Base-by-base conservation (phyloP, 1,140 invertebrate species). In the Diachasmimorpha longicaudata region DNA sequence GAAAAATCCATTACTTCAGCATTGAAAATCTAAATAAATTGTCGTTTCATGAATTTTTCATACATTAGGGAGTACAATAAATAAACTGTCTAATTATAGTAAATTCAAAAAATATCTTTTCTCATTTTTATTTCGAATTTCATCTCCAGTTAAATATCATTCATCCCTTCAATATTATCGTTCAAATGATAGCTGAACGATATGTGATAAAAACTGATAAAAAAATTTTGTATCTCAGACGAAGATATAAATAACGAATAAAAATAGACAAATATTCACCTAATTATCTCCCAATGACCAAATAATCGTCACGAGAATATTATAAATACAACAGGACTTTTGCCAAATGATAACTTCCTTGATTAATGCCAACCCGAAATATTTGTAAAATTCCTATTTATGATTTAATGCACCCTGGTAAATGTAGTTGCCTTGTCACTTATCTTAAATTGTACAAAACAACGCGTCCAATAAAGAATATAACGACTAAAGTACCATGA, bases 1-100 rank as follows among this genome's bases (percentile, higher is more conserved):
- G 23, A 63, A 63, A 63, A 63, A 63, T 63, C 58, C 58, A 63
- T 63, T 63, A 63, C 58, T 19, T 63, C 58, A 63, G 58, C 58
- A 63, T 63, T 63, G 14, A 63, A 8, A 63, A 25, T 25, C 8
- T 63, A 63, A 63, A 63, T 63, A 25, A 63, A 63, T 63, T 63
- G 58, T 63, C 58, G 23, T 63, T 63, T 63, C 58, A 63, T 52
- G 58, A 63, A 25, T 23, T 63, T 63, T 63, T 63, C 58, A 63
- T 63, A 63, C 58, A 63, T 31, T 63, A 63, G 58, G 58, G 21
- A 63, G 9, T 63, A 63, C 19, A 63, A 10, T 63, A 63, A 52
- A 52, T 52, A 52, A n/a, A 52, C 48, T 52, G 48, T 52, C 48
- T 52, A 52, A 52, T 63, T 14, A 55, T 63, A 31, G 58, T 63